Conservation (phyloP, 1,140 invertebrate species). For the Diplogasteroides magnus region DNA sequence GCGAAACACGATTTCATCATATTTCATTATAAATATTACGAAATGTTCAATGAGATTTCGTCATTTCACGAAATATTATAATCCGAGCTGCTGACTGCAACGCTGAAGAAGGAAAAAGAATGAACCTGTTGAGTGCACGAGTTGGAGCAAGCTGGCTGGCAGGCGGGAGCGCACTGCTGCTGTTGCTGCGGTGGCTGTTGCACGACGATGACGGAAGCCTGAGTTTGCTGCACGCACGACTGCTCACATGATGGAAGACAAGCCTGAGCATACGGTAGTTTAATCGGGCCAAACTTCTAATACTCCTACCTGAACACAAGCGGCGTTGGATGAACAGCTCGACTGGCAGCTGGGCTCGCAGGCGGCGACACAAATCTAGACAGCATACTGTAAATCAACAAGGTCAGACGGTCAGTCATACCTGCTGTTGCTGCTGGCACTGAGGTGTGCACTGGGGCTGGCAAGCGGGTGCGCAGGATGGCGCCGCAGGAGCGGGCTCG, state of each 20-base stretch:
- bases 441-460: conserved; percentile 31
- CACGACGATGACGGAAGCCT: conserved; percentile 26
- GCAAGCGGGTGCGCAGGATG: conserved; percentile 30
- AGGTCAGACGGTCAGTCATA: not conserved
- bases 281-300: not conserved
- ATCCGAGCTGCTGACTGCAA: too few relatives aligned
- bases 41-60: not conserved
- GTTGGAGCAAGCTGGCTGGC: conserved; percentile 27
- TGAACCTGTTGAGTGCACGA: conserved; percentile 23
- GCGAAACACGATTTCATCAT: too few relatives aligned
- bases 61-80: too few relatives aligned
- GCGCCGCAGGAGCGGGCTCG: conserved; percentile 7
- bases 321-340: conserved; percentile 27
- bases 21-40: not conserved
- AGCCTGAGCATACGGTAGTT: conserved; percentile 6
- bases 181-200: conserved; percentile 16
- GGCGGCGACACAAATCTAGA: conserved; percentile 28
- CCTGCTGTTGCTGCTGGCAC: conserved; percentile 29
- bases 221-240: conserved; percentile 27
- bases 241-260: conserved; percentile 31
- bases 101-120: not conserved
- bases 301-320: conserved; percentile 22
- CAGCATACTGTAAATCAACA: not conserved
- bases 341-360: conserved; percentile 34
- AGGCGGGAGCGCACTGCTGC: conserved; percentile 18